phyloP scores from a whole-genome alignment of 2,888 invertebrate genomes.

The Rhorus exstirpatorius region DNA sequence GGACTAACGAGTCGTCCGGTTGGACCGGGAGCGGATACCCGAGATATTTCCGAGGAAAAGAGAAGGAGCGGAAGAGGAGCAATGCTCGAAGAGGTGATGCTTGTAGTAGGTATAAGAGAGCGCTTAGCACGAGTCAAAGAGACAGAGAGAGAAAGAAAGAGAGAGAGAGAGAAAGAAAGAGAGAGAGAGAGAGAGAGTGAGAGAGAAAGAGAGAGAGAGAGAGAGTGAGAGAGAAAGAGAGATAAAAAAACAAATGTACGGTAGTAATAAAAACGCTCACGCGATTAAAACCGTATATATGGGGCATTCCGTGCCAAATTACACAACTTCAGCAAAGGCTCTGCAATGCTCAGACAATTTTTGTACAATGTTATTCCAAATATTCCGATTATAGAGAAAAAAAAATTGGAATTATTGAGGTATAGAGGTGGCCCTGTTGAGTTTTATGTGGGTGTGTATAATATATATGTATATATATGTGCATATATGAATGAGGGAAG shows the following conservation, averaged over 20 bases:
- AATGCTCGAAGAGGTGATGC: slow-evolving; percentile 14
- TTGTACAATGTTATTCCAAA: too few relatives aligned
- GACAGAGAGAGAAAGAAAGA: not conserved
- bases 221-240: not conserved
- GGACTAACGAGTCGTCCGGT: slow-evolving; percentile 71
- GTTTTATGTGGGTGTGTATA: too few relatives aligned
- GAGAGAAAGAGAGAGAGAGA: not conserved
- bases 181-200: not conserved
- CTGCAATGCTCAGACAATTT: too few relatives aligned
- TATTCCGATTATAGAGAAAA: too few relatives aligned
- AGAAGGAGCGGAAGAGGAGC: slow-evolving; percentile 16
- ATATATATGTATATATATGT: too few relatives aligned
- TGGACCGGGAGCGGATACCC: slow-evolving; percentile 63
- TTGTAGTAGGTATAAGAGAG: too few relatives aligned
- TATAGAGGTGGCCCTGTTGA: too few relatives aligned
- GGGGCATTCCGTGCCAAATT: slow-evolving; percentile 12
- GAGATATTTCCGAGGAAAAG: slow-evolving; percentile 55
- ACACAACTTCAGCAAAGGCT: not conserved
- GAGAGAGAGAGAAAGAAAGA: not conserved
- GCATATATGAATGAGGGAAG: not conserved
- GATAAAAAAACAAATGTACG: slow-evolving; percentile 13
- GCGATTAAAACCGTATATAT: slow-evolving; percentile 11
- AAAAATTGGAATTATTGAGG: too few relatives aligned
- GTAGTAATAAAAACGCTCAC: not conserved
- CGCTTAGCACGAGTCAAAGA: not conserved